Base-by-base conservation (phyloP, 2,888 invertebrate genomes). In the Macrosoma leucophasiata region DNA sequence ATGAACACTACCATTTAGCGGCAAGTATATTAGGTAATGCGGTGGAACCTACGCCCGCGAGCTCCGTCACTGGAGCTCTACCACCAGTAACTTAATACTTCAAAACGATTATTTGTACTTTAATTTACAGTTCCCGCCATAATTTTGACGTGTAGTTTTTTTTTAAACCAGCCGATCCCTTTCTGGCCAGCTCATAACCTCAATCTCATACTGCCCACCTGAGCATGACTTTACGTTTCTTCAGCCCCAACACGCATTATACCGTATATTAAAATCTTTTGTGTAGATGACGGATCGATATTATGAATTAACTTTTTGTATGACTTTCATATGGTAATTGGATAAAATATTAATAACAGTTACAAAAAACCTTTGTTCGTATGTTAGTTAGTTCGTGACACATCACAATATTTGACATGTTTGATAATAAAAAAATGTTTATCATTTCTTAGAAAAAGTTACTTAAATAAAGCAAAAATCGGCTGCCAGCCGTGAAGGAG, bases 321-420 rank as follows among this genome's bases (percentile, higher is more conserved):
- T 43, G 46, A 58, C 53, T 60, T 61, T 58, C 64, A 65, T 65
- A 63, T 62, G 59, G 47, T 70, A 68, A 77, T 75, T 69, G 65
- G 61, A 64, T 69, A 60, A 68, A 70, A 73, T 66, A 59, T 59
- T 75, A 70, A 72, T 74, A 68, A 65, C 48, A 58, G 52, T 31
- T n/a, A n/a, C n/a, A n/a, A n/a, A n/a, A n/a, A n/a, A n/a, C n/a
- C n/a, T n/a, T n/a, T n/a, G n/a, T n/a, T n/a, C n/a, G n/a, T n/a
- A n/a, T n/a, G n/a, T n/a, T n/a, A n/a, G n/a, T n/a, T n/a, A n/a
- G 18, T 23, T 20, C 13, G 9, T 19, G 29, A 33, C 27, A 30
- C 26, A 29, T 29, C 19, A 24, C n/a, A 40, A 24, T 33, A 32
- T 41, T 44, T 46, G 46, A 50, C 41, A 37, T 43, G 42, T 51